A percentile compares a stretch with the other conserved stretches of the same genome.
phyloP scores from a whole-genome alignment of 2,888 invertebrate species.

The Synergus umbraculus region DNA sequence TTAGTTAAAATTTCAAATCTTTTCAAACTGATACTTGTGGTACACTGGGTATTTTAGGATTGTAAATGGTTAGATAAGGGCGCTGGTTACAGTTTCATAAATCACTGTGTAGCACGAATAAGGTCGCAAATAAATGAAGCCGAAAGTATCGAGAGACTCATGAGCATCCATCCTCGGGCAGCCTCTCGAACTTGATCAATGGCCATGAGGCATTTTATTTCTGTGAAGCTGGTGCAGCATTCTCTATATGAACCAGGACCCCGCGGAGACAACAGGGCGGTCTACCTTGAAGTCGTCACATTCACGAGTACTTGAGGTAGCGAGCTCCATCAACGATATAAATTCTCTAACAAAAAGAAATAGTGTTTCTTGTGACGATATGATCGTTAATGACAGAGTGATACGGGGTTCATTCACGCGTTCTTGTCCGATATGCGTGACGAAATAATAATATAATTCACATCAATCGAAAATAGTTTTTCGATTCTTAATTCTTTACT shows the following conservation, averaged over 20 bases:
- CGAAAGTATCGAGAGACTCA: constrained; percentile 43
- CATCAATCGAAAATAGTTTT: neutral
- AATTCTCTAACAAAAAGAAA: constrained; percentile 19
- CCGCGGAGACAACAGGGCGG: neutral
- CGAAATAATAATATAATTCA: neutral
- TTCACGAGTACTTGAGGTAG: neutral
- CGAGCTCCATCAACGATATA: constrained; percentile 11
- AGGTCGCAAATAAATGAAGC: constrained; percentile 48
- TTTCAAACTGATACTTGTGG: too few species aligned
- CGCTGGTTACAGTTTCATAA: constrained; percentile 42
- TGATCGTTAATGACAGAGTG: constrained; percentile 22
- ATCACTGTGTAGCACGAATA: constrained; percentile 46
- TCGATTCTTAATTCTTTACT: neutral
- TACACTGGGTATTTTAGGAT: neutral
- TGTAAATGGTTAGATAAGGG: neutral
- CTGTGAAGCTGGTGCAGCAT: constrained; percentile 14
- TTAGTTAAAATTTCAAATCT: too few species aligned
- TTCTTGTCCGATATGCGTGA: constrained; percentile 5
- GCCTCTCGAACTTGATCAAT: constrained; percentile 35
- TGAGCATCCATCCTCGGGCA: constrained; percentile 23
- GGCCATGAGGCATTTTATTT: constrained; percentile 41
- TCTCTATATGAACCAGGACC: constrained; percentile 16
- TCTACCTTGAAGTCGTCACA: constrained; percentile 34
- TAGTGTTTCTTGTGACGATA: neutral
- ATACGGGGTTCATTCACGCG: neutral